Evolutionary conservation across 2,113 vertebrate genomes (phyloP), one percentile per base, ranked within the genome.

Genomic region (Barnardius zonarius): DNA sequence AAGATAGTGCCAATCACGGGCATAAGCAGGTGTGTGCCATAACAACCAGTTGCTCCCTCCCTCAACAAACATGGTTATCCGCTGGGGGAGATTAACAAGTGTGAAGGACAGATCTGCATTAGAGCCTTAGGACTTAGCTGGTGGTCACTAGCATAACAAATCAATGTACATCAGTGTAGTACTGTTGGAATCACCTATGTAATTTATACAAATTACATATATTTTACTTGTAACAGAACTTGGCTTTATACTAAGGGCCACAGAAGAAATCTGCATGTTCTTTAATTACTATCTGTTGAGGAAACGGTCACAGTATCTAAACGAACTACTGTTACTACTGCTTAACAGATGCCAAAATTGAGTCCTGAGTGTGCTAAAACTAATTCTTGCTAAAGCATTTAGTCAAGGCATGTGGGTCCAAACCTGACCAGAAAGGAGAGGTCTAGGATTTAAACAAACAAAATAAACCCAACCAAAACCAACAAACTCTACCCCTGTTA

Each of bases 21-120:
- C 0, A 0, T 20, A 43, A 67, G 62, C 24, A 35, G 16, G 31
- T 70, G 49, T 13, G 13, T 64, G 90, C 35, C 13, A 0, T 35
- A 39, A 39, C 27, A 27, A 6, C 15, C 7, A 48, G 41, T 54
- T 1, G 1, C 39, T 17, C 0, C 49, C 17, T 83, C 10, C 41
- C 16, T 13, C 24, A 49, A 54, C 5, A 27, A 67, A 39, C 39
- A 27, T 4, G 33, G n/a, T 1, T 12, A 43, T 2, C 20, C 39
- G 5, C 46, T 73, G 79, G 9, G 17, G 13, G 43, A 12, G 11
- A 41, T 39, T 31, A 35, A 20, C 7, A 39, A 35, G 48, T 17
- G 18, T 13, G 46, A 44, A 64, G 33, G 33, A 41, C 28, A 23
- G 51, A 61, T n/a, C 27, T 82, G 27, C 28, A 20, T 24, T 43